Base-by-base conservation (phyloP, 2,113 vertebrate genomes). In the Pholis gunnellus region DNA sequence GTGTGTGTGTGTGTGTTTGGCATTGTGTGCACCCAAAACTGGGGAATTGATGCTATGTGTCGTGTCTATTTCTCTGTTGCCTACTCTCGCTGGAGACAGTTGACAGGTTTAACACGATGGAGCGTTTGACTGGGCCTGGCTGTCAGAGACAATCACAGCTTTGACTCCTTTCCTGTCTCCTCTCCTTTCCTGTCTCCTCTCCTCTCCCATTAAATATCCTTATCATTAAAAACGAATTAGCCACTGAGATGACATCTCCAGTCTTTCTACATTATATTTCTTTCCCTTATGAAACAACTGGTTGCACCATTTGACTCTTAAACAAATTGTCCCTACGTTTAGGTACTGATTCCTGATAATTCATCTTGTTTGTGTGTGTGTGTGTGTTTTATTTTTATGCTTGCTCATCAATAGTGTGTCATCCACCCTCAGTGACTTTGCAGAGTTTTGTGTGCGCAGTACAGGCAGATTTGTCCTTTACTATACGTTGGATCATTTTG, bases 41-140 rank as follows among this genome's bases (percentile, higher is more conserved):
- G 29, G 69, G 71, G 82, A 85, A 90, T 79, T 86, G 84, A 89
- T 88, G 87, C 81, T 83, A 60, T 87, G 76, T 66, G 68, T 89
- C 2, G 83, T 92, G 90, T 90, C 89, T 88, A 94, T 93, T 89
- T 50, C 59, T 69, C 70, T 71, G 69, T 82, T 27, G 50, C 71
- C 83, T 46, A 29, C 84, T 81, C 71, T 87, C 76, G 88, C 70
- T 63, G 72, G 78, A 89, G 88, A 88, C 87, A 90, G 75, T 78
- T 92, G 91, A 90, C 84, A 84, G 86, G 56, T 93, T 90, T 84
- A 87, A 88, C 87, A 91, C 87, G 91, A 91, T 81, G 15, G 82
- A 86, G 81, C 66, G 2, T 84, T 87, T 84, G 86, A 83, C 82
- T 75, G 46, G 74, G 74, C 46, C 79, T 79, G 75, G 25, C 61